phyloP scores from a whole-genome alignment of 2,888 invertebrate genomes.

The Dynastes grantii region DNA sequence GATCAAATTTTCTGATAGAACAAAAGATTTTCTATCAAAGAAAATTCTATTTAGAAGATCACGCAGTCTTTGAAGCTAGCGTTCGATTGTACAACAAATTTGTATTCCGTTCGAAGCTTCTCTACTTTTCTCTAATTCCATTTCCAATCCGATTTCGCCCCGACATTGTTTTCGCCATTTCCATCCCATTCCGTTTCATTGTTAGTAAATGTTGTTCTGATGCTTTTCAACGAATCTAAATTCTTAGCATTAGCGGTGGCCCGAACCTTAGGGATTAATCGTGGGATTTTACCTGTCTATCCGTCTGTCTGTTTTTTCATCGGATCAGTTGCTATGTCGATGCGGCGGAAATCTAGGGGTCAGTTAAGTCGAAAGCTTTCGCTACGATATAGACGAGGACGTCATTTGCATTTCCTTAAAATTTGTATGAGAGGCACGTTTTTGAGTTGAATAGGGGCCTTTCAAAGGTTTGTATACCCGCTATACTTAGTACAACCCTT shows the following conservation, averaged over 20 bases:
- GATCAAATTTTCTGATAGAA: no score
- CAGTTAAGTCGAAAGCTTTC: conserved; percentile 13
- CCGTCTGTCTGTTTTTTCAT: conserved; percentile 23
- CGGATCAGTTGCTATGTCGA: conserved; percentile 10
- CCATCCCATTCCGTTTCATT: conserved; percentile 16
- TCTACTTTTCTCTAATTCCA: conserved; percentile 6
- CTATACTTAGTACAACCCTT: not conserved
- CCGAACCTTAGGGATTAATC: conserved; percentile 16
- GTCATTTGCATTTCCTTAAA: conserved; percentile 7
- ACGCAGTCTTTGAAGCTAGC: not conserved
- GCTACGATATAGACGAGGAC: not conserved
- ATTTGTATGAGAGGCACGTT: conserved; percentile 14
- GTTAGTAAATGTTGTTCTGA: conserved; percentile 7
- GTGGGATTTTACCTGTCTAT: conserved; percentile 19
- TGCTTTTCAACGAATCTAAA: conserved; percentile 16
- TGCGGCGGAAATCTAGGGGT: conserved; percentile 16
- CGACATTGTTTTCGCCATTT: conserved; percentile 13
- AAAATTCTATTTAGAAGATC: no score
- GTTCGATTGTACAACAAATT: not conserved
- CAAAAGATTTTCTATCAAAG: no score
- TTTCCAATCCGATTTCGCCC: conserved; percentile 13
- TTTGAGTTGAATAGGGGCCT: not conserved
- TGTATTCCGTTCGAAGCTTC: conserved; percentile 5
- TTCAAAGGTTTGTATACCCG: not conserved
- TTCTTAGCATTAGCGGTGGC: conserved; percentile 13